A percentile compares a stretch with the other conserved stretches of the same genome.
These are phyloP conservation scores for Heliconius charithonia DNA, from an alignment of 2,888 invertebrate species.

Conservation along the genomic window DNA sequence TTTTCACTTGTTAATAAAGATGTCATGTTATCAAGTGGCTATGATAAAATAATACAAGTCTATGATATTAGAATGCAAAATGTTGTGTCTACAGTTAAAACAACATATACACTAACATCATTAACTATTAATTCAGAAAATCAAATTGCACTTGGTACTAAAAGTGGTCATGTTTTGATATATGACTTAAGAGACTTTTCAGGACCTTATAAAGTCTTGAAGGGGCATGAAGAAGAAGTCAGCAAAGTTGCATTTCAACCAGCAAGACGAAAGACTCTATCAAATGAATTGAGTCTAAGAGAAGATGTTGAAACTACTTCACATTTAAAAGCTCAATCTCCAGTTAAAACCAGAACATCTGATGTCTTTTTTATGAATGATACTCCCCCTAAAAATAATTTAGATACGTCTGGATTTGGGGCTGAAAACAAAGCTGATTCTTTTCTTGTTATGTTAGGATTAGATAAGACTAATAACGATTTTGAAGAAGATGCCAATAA, in stretches of 20 bases:
- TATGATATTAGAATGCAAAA: slow-evolving; percentile 81
- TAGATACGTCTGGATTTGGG: slow-evolving; percentile 55
- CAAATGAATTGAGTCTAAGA: slow-evolving; percentile 72
- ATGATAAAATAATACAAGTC: slow-evolving; percentile 82
- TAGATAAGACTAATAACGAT: slow-evolving; percentile 69
- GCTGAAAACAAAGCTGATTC: slow-evolving; percentile 71
- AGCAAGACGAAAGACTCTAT: slow-evolving; percentile 60
- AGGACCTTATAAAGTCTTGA: slow-evolving; percentile 72
- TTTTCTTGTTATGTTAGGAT: slow-evolving; percentile 74
- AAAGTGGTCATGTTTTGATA: slow-evolving; percentile 79
- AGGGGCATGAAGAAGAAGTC: slow-evolving; percentile 80
- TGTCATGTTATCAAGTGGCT: slow-evolving; percentile 82
- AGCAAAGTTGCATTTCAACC: slow-evolving; percentile 78
- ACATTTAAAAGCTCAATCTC: slow-evolving; percentile 60
- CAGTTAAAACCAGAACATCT: slow-evolving; percentile 63
- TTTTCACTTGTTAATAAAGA: slow-evolving; percentile 83
- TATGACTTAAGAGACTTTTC: slow-evolving; percentile 83
- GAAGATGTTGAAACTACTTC: slow-evolving; percentile 68
- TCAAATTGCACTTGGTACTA: slow-evolving; percentile 82
- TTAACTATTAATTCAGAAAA: slow-evolving; percentile 74
- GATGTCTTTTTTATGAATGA: slow-evolving; percentile 74
- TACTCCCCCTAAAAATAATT: slow-evolving; percentile 63
- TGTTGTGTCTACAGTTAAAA: slow-evolving; percentile 73
- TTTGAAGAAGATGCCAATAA: slow-evolving; percentile 64
- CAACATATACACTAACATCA: slow-evolving; percentile 70